Conservation (phyloP, 2,113 vertebrate species). For the Butastur rufipennis region DNA sequence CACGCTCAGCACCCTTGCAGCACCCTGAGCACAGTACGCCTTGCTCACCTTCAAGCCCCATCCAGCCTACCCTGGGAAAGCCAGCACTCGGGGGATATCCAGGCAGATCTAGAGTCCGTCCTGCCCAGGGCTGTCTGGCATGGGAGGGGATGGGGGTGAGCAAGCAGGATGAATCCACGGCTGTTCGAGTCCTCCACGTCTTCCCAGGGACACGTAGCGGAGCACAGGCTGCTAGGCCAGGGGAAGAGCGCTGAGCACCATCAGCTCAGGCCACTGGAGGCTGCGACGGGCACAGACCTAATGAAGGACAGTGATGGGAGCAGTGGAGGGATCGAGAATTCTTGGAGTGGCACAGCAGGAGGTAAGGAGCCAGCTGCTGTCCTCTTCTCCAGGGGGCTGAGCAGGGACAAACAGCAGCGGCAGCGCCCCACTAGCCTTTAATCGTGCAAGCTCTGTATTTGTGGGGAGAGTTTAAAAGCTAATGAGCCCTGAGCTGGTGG, state of each 20-base stretch:
- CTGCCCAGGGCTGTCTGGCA: not conserved
- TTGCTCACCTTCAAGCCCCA: no score
- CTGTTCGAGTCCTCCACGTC: not conserved
- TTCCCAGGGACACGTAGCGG: not conserved
- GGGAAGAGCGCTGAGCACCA: not conserved
- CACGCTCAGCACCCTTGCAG: not conserved
- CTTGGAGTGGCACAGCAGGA: not conserved
- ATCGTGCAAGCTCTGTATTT: not conserved
- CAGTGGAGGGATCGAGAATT: not conserved
- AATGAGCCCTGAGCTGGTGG: not conserved
- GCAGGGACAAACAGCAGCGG: not conserved
- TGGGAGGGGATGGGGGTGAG: not conserved
- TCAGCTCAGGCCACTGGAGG: not conserved
- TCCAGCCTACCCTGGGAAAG: not conserved
- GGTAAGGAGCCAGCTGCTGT: not conserved
- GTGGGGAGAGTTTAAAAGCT: not conserved
- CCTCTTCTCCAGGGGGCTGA: not conserved
- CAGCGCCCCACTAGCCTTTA: not conserved
- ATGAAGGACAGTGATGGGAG: not conserved
- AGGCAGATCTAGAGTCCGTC: not conserved
- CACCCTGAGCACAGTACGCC: not conserved
- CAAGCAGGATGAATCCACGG: not conserved
- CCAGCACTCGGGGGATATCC: accelerated
- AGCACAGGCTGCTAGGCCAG: not conserved
- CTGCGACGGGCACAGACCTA: not conserved